phyloP scores from a whole-genome alignment of 1,140 invertebrate species.

The Lasaia peninsularis region DNA sequence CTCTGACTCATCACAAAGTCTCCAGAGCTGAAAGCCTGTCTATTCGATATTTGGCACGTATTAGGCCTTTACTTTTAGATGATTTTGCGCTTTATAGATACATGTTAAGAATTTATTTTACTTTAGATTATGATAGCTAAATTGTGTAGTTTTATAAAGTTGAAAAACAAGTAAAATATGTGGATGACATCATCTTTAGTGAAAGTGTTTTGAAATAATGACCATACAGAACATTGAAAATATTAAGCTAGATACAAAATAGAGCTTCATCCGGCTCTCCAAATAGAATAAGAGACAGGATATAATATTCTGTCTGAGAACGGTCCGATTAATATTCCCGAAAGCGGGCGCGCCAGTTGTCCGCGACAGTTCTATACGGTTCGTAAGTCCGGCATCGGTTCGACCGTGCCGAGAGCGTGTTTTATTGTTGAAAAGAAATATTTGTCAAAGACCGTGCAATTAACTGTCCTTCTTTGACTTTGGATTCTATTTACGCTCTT shows the following conservation, averaged over 20 bases:
- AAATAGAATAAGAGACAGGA: conserved; percentile 25
- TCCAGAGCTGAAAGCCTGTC: background rate
- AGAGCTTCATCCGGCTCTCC: background rate
- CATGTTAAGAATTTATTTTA: no score
- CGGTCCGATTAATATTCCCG: conserved; percentile 62
- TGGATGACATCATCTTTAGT: no score
- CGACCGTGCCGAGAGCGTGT: conserved; percentile 61
- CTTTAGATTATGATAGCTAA: no score
- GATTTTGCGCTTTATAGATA: no score
- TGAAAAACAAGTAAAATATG: no score
- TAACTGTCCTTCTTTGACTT: conserved; percentile 49
- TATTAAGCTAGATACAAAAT: background rate
- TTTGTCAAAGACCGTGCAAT: conserved; percentile 60
- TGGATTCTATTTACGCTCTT: conserved; percentile 24
- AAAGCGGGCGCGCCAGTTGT: conserved; percentile 50
- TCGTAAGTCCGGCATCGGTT: conserved; percentile 37
- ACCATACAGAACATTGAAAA: background rate
- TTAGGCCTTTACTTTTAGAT: background rate
- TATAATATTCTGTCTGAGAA: conserved; percentile 34
- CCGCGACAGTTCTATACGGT: conserved; percentile 53
- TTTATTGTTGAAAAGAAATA: conserved; percentile 68
- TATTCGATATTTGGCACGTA: background rate
- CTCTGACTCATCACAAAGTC: background rate
- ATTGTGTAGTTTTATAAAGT: no score
- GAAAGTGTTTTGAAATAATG: no score